A percentile compares a stretch with the other conserved stretches of the same genome.
Evolutionary conservation across 2,797 vertebrate genomes (phyloP).

Genomic region (Aulostomus chinensis): DNA sequence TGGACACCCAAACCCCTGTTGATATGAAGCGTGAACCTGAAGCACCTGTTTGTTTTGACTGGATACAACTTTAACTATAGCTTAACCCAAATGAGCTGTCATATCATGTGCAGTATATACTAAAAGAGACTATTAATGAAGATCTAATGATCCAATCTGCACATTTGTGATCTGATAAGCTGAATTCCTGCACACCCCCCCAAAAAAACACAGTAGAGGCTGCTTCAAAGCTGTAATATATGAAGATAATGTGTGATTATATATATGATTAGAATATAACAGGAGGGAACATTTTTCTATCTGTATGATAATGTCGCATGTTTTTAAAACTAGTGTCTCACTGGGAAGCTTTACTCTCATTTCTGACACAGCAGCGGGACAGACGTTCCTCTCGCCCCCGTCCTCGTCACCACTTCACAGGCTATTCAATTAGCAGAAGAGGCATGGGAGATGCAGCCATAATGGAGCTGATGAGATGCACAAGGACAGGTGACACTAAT

Average conservation of each 20-base stretch:
- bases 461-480: constrained; percentile 80
- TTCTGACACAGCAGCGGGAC: constrained; percentile 58
- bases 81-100: too few species aligned
- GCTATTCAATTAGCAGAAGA: constrained; percentile 78
- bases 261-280: constrained; percentile 36
- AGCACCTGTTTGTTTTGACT: too few species aligned
- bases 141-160: too few species aligned
- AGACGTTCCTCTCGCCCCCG: constrained; percentile 62
- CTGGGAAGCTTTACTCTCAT: constrained; percentile 57
- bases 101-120: too few species aligned
- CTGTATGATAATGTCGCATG: constrained; percentile 48
- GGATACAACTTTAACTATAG: too few species aligned
- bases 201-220: constrained; percentile 5
- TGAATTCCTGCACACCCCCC: too few species aligned
- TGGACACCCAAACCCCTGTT: too few species aligned
- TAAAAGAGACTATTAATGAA: too few species aligned
- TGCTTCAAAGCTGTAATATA: constrained; percentile 21
- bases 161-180: too few species aligned
- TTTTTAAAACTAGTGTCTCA: constrained; percentile 43
- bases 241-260: constrained; percentile 9
- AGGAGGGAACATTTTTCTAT: constrained; percentile 39
- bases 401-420: constrained; percentile 73
- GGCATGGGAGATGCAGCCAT: constrained; percentile 68
- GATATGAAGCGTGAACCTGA: too few species aligned
- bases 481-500: constrained; percentile 81